A percentile compares a stretch with the other conserved stretches of the same genome.
phyloP scores from a whole-genome alignment of 2,113 vertebrate genomes.

The Coptodon bakossiorum region DNA sequence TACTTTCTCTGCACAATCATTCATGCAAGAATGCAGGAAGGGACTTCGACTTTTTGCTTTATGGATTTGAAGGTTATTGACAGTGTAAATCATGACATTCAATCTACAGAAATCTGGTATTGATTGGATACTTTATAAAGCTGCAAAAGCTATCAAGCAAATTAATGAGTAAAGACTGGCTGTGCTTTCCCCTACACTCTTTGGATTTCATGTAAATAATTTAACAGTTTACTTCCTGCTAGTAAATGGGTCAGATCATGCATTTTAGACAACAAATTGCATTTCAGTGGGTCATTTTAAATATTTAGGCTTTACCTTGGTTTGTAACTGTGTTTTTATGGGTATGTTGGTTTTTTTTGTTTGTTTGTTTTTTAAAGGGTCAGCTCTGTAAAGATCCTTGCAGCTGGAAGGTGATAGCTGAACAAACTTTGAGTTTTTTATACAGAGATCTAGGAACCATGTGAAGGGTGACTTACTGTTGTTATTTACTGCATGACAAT shows the following conservation, averaged over 20 bases:
- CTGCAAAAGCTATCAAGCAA: neutral
- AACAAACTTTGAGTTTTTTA: neutral
- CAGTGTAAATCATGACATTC: neutral
- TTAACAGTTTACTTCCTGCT: neutral
- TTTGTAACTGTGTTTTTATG: neutral
- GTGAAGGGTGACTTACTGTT: neutral
- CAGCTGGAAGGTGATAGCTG: neutral
- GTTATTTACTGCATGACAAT: neutral
- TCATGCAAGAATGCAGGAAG: neutral
- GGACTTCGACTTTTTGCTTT: neutral
- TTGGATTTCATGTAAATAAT: neutral
- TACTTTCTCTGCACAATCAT: neutral
- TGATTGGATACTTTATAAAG: neutral
- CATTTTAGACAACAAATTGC: neutral
- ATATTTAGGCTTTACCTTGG: neutral
- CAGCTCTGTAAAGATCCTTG: neutral
- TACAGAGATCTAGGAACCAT: neutral
- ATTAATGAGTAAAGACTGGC: neutral
- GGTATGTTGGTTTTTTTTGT: neutral
- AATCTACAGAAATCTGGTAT: neutral
- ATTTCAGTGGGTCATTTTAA: neutral
- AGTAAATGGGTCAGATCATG: neutral
- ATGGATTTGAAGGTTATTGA: neutral
- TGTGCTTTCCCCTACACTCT: neutral
- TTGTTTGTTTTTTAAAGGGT: neutral